Conservation (phyloP, 2,888 invertebrate genomes). For the Eupsilia transversa region DNA sequence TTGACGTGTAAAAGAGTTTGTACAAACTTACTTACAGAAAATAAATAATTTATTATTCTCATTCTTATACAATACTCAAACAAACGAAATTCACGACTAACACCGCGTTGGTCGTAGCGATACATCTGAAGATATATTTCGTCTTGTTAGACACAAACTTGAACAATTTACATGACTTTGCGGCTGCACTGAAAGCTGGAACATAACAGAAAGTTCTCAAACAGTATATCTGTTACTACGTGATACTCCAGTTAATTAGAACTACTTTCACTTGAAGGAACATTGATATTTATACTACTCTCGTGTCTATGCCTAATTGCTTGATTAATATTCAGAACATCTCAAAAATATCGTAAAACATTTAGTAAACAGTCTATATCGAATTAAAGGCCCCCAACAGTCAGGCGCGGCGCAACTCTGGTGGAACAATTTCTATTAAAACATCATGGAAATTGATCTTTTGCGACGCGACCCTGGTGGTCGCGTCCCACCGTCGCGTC, state of each 20-base stretch:
- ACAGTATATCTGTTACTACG: constrained; percentile 39
- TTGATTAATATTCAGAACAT: constrained; percentile 49
- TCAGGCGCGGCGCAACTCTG: too few relatives aligned
- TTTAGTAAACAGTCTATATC: constrained; percentile 13
- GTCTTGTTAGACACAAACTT: constrained; percentile 53
- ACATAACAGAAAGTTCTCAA: constrained; percentile 65
- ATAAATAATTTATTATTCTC: too few relatives aligned
- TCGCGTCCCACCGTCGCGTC: too few relatives aligned
- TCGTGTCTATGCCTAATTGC: constrained; percentile 47
- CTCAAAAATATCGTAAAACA: constrained; percentile 36
- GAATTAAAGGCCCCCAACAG: too few relatives aligned
- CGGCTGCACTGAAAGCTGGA: constrained; percentile 62
- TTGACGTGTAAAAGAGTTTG: too few relatives aligned
- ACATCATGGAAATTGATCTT: too few relatives aligned
- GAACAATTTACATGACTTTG: constrained; percentile 68
- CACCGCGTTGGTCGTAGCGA: constrained; percentile 11
- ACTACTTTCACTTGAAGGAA: constrained; percentile 51
- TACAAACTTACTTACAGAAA: too few relatives aligned
- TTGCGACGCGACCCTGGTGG: too few relatives aligned
- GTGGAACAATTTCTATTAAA: too few relatives aligned
- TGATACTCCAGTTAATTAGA: constrained; percentile 51
- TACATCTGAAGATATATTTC: constrained; percentile 38
- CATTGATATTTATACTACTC: constrained; percentile 29
- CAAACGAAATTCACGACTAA: constrained; percentile 14
- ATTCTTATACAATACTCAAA: constrained; percentile 23